phyloP scores from a whole-genome alignment of 2,888 invertebrate genomes.

The Acanthosepion lycidas region DNA sequence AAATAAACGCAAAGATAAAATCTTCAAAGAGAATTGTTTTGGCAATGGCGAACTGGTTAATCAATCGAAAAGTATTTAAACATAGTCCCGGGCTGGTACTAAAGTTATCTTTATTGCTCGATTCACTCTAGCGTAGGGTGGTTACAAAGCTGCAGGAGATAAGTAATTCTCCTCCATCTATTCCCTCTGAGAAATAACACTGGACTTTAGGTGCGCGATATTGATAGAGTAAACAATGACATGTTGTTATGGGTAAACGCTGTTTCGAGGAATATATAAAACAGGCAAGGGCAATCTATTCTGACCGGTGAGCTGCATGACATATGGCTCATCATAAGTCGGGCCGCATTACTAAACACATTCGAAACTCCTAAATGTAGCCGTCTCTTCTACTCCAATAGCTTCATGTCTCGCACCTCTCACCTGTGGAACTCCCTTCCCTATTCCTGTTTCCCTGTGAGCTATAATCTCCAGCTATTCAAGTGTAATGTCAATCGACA shows the following conservation, averaged over 20 bases:
- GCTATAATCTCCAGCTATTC: no score
- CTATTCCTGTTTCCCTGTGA: no score
- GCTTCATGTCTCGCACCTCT: no score
- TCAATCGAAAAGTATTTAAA: slow-evolving; percentile 9
- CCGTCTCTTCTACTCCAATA: no score
- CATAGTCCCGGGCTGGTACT: neutral
- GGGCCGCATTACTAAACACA: no score
- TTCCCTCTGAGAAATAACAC: neutral
- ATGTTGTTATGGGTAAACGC: neutral
- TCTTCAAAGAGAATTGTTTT: neutral
- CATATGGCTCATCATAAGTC: no score
- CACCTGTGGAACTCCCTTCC: no score
- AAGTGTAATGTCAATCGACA: no score
- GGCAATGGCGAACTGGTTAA: neutral
- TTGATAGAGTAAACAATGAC: neutral
- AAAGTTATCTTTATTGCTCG: neutral
- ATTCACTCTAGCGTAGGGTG: neutral
- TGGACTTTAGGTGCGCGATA: neutral
- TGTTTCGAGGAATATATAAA: neutral
- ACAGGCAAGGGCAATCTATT: no score
- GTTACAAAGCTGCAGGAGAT: neutral
- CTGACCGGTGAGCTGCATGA: no score
- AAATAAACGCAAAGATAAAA: neutral
- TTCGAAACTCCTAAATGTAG: no score
- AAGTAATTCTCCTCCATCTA: neutral